phyloP scores from a whole-genome alignment of 2,888 invertebrate genomes.

The Acronicta leporina region DNA sequence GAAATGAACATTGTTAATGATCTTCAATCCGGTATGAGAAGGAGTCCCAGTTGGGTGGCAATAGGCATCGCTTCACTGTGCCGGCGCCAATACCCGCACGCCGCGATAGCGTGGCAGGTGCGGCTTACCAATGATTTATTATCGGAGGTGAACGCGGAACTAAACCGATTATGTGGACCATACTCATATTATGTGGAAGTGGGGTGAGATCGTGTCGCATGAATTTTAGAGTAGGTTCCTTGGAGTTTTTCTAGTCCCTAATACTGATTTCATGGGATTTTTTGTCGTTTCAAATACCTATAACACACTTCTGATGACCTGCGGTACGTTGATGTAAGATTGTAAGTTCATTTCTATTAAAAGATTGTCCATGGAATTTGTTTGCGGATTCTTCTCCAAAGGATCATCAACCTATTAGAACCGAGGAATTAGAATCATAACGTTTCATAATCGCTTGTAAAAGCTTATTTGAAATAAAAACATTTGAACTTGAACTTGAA shows the following conservation, averaged over 20 bases:
- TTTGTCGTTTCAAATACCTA: no score
- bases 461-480: no score
- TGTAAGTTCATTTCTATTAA: no score
- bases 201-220: conserved; percentile 8
- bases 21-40: conserved; percentile 41
- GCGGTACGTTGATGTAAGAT: no score
- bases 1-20: conserved; percentile 35
- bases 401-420: no score
- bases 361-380: no score
- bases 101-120: conserved; percentile 71
- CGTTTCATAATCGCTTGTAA: no score
- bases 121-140: conserved; percentile 76
- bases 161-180: conserved; percentile 72
- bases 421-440: no score
- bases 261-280: neutral
- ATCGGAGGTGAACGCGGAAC: conserved; percentile 58
- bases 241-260: neutral
- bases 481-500: no score
- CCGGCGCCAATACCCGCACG: conserved; percentile 26
- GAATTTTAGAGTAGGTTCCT: conserved; percentile 15
- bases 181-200: conserved; percentile 54
- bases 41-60: conserved; percentile 45
- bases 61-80: neutral
- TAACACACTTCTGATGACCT: no score
- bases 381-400: no score